A percentile compares a stretch with the other conserved stretches of the same genome.
phyloP scores from a whole-genome alignment of 2,113 vertebrate genomes.

The Oreotrochilus melanogaster region DNA sequence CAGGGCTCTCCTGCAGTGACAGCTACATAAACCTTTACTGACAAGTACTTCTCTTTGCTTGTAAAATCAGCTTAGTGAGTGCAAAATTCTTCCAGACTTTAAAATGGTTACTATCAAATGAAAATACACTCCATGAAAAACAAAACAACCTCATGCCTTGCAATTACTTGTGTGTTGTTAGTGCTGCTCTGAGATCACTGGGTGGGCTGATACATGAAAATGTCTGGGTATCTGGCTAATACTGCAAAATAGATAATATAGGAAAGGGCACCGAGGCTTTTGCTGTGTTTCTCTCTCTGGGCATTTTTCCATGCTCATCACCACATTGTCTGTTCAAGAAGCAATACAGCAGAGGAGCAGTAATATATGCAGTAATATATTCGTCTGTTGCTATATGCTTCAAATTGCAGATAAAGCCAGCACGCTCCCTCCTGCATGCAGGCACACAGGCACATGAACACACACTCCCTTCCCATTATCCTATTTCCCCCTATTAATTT shows the following conservation, averaged over 20 bases:
- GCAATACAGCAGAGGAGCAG: slow-evolving; percentile 31
- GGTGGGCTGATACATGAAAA: background rate
- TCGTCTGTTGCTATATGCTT: slow-evolving; percentile 37
- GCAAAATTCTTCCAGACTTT: slow-evolving; percentile 60
- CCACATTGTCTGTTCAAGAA: slow-evolving; percentile 17
- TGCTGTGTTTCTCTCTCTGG: slow-evolving; percentile 31
- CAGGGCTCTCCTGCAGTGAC: slow-evolving; percentile 67
- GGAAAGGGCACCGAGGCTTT: background rate
- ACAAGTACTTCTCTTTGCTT: slow-evolving; percentile 67
- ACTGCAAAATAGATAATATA: background rate
- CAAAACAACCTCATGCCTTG: slow-evolving; percentile 11
- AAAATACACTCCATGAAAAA: background rate
- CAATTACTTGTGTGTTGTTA: background rate
- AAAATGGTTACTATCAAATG: slow-evolving; percentile 42
- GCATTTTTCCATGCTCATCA: background rate
- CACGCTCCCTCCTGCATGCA: accelerated
- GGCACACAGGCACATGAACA: accelerated
- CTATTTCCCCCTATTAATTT: background rate
- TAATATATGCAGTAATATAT: slow-evolving; percentile 43
- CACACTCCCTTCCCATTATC: background rate
- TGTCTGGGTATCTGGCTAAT: slow-evolving; percentile 32
- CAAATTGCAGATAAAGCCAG: background rate
- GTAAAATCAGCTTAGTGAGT: slow-evolving; percentile 68
- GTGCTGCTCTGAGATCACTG: background rate
- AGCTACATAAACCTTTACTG: slow-evolving; percentile 71